phyloP scores from a whole-genome alignment of 2,888 invertebrate genomes.

The Odontomyia ornata region DNA sequence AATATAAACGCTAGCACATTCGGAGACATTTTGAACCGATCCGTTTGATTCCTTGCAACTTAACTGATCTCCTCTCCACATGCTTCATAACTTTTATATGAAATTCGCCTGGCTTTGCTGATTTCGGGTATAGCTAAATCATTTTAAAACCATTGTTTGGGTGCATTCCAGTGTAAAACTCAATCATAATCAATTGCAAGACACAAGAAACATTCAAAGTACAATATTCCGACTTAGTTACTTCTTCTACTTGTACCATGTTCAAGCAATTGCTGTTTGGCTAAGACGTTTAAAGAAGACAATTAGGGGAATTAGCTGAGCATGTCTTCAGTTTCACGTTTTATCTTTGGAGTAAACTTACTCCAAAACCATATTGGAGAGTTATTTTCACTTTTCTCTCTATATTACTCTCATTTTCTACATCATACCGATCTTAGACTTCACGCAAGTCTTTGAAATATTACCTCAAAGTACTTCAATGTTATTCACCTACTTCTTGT shows the following conservation, averaged over 20 bases:
- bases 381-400: conserved; percentile 39
- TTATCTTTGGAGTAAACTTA: neutral
- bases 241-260: neutral
- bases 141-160: conserved; percentile 22
- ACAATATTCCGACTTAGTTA: neutral
- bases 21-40: neutral
- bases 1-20: neutral
- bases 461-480: neutral
- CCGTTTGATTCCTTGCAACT: neutral
- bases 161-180: conserved; percentile 44
- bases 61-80: conserved; percentile 16
- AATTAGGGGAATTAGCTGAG: conserved; percentile 41
- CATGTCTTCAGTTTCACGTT: neutral
- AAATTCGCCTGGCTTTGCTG: neutral
- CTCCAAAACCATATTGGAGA: neutral
- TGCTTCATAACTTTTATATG: conserved; percentile 22
- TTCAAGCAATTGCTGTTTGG: neutral
- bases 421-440: neutral
- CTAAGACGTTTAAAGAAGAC: conserved; percentile 1
- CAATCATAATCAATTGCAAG: neutral
- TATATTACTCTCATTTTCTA: neutral
- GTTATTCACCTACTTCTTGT: conserved; percentile 26
- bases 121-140: conserved; percentile 10
- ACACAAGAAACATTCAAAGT: neutral
- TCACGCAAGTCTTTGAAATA: neutral